phyloP scores from a whole-genome alignment of 2,113 vertebrate species.

The Hydropotes inermis region DNA sequence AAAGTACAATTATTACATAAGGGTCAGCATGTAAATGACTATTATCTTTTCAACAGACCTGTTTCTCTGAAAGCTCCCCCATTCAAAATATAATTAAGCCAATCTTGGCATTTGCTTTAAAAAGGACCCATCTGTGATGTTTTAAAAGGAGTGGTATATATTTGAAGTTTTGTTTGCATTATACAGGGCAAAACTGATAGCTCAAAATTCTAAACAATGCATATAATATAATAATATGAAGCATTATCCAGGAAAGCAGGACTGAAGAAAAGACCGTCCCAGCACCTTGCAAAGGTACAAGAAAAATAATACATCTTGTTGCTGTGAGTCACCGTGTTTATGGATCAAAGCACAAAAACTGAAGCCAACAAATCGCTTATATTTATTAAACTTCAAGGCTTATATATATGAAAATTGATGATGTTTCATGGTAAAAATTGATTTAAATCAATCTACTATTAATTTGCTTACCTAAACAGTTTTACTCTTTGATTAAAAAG shows the following conservation, averaged over 20 bases:
- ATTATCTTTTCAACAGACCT: not conserved
- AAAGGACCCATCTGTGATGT: not conserved
- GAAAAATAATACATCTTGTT: not conserved
- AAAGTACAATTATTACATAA: not conserved
- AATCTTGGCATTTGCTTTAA: not conserved
- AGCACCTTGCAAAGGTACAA: not conserved
- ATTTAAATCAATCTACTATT: not conserved
- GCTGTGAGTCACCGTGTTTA: not conserved
- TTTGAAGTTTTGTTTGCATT: not conserved
- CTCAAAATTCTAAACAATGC: constrained; percentile 11
- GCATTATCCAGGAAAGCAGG: not conserved
- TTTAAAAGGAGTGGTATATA: not conserved
- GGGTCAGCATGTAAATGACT: not conserved
- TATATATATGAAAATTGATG: constrained; percentile 32
- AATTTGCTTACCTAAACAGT: constrained; percentile 9
- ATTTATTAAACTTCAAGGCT: not conserved
- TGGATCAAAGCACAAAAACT: constrained; percentile 18
- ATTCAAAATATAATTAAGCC: constrained; percentile 32
- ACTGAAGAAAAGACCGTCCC: not conserved
- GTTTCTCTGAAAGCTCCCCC: not conserved
- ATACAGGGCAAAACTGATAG: not conserved
- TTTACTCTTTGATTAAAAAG: constrained; percentile 43
- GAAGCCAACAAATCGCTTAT: not conserved
- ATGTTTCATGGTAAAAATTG: constrained; percentile 33
- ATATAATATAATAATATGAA: not conserved